Conservation (phyloP, 1,140 invertebrate genomes). For the Acromyrmex charruanus region DNA sequence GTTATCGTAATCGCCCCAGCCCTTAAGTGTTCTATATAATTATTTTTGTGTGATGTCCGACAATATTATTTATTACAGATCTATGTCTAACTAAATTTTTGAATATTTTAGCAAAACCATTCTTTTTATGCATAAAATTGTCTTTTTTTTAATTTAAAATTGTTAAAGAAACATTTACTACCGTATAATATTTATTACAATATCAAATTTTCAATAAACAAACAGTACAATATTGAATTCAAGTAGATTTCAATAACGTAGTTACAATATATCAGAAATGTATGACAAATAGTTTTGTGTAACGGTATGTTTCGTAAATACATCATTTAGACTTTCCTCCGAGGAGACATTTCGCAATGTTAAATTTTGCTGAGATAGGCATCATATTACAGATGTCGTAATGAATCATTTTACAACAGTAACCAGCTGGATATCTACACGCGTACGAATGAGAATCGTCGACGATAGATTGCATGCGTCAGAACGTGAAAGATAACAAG, state of each 20-base stretch:
- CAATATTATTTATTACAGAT: too few species aligned
- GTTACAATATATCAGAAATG: neutral
- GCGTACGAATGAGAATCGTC: slow-evolving; percentile 42
- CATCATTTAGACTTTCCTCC: slow-evolving; percentile 3
- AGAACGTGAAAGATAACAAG: slow-evolving; percentile 68
- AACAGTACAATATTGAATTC: neutral
- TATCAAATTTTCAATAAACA: neutral
- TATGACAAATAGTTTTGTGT: neutral
- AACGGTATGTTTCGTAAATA: slow-evolving; percentile 10
- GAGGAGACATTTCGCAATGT: slow-evolving; percentile 9
- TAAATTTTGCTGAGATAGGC: slow-evolving; percentile 27
- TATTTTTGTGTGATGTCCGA: too few species aligned
- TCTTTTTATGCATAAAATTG: neutral
- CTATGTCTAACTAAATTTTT: too few species aligned
- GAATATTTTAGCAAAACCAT: too few species aligned
- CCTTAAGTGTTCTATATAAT: too few species aligned
- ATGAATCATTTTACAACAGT: slow-evolving; percentile 64
- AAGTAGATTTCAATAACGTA: neutral
- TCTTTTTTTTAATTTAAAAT: neutral
- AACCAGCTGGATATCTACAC: neutral
- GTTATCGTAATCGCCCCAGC: too few species aligned
- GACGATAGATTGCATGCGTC: slow-evolving; percentile 57
- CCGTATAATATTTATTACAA: too few species aligned
- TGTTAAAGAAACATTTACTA: neutral
- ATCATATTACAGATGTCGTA: slow-evolving; percentile 29